These are phyloP conservation scores for Leptoteleia sp. DNA, from an alignment of 1,140 invertebrate species.

Conservation along the genomic window DNA sequence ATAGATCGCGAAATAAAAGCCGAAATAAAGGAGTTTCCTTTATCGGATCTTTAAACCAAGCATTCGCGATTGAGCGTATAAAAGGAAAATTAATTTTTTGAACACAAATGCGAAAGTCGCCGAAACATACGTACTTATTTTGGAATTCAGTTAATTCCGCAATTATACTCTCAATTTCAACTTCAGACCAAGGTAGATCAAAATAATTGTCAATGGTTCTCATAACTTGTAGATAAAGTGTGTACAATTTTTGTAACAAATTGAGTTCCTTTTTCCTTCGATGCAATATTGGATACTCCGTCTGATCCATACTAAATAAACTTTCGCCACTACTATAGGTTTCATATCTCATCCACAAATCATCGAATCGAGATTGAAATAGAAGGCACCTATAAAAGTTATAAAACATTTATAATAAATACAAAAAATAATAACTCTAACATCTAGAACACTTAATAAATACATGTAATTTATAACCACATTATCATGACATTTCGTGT, in stretches of 20 bases:
- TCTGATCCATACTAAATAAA: slow-evolving; percentile 89
- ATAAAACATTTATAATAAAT: too few species aligned
- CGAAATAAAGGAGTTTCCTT: too few species aligned
- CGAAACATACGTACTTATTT: slow-evolving; percentile 88
- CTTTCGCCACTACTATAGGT: slow-evolving; percentile 91
- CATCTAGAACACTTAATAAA: too few species aligned
- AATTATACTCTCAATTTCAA: slow-evolving; percentile 92
- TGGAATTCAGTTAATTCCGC: slow-evolving; percentile 91
- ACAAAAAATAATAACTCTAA: too few species aligned
- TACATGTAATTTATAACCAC: too few species aligned
- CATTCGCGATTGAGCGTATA: too few species aligned
- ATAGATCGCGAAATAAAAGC: too few species aligned
- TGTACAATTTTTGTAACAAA: slow-evolving; percentile 91
- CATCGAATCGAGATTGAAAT: slow-evolving; percentile 90
- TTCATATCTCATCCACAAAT: slow-evolving; percentile 88
- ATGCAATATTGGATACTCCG: slow-evolving; percentile 89
- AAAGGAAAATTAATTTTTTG: too few species aligned
- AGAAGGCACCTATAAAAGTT: slow-evolving; percentile 84
- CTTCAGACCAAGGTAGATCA: slow-evolving; percentile 90
- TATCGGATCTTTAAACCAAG: too few species aligned
- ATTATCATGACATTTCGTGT: too few species aligned
- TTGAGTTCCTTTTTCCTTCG: slow-evolving; percentile 91
- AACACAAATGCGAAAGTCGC: too few species aligned
- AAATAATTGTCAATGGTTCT: slow-evolving; percentile 92
- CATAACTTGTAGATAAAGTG: slow-evolving; percentile 90